Evolutionary conservation across 2,888 invertebrate genomes (phyloP), one percentile per base, ranked within the genome.

Genomic region (Lamellibrachia columna): DNA sequence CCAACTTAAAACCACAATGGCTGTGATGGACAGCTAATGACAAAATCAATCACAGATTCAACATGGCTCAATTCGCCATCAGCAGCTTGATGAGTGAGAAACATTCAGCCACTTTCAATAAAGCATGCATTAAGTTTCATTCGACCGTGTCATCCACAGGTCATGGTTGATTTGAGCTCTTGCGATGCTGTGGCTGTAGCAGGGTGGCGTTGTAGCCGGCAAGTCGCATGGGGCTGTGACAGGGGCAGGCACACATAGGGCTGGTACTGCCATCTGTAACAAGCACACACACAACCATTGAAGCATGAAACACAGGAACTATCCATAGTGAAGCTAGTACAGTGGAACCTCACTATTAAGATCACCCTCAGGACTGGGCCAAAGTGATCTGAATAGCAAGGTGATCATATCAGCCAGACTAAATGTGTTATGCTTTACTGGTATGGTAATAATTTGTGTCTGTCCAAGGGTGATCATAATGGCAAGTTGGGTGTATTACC

Each of bases 211-310:
- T 93, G 92, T 94, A 94, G 58, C 92, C 90, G 53, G 90, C 93
- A 9, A 94, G 92, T 40, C 93, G 92, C 60, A 93, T 93, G 7
- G 94, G 94, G 28, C 93, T 93, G 93, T 94, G 94, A 52, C 94
- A 94, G 28, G 93, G 93, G 75, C 94, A 94, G 6, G 93, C 91
- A 91, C 94, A 94, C 7, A 52, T 58, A 6, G 91, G 75, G n/a
- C 22, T 22, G 22, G 6, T n/a, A 75, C 75, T 75, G 22, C 75
- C 75, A 75, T 75, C 75, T 75, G 75, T 3, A 75, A 75, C 75
- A 15, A 75, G 75, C 22, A 22, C 22, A 75, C 75, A 22, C 22
- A 22, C 75, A 75, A 3, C n/a, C 15, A 75, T 15, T 22, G 58
- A 8, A 58, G 58, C 8, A 8, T 11, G 8, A 58, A 7, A 8